Evolutionary conservation across 1,140 invertebrate species (phyloP), one percentile per base, ranked within the genome.

Genomic region (Pentalonia nigronervosa): DNA sequence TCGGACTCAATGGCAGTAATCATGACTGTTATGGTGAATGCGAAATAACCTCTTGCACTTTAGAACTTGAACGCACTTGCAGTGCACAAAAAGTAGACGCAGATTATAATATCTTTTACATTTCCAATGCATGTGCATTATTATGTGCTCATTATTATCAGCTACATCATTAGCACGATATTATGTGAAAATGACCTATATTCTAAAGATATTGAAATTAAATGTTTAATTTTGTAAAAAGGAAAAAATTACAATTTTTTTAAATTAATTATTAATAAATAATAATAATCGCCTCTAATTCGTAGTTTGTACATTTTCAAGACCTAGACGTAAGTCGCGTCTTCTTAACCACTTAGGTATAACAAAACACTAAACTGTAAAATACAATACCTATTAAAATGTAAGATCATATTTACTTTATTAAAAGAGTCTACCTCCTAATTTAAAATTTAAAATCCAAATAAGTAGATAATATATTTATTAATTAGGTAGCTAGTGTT

Each of bases 11-110:
- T 34, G n/a, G 45, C 45, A 25, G 90, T 81, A 81, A 91, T 83
- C 67, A 83, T 36, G 48, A 81, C 81, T 93, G 86, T 93, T 93
- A 86, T 84, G 41, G 34, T 11, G 50, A 53, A 89, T 48, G 50
- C 36, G 88, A 89, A 93, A 47, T 81, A 47, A 92, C 67, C 60
- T 81, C 60, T 83, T 53, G 91, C 91, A 92, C 91, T 92, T 89
- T 89, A 89, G 88, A 89, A 89, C 88, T 89, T 89, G 50, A 89
- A 89, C 88, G 50, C 3, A 34, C 48, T 50, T 48, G 34, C 45
- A 47, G 21, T 36, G n/a, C 17, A n/a, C 47, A 50, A 53, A 89
- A 89, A 89, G 34, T n/a, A 87, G 86, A 48, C 34, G 86, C 45
- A 48, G 30, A 53, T 53, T 89, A 48, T n/a, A n/a, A 48, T 48